Evolutionary conservation across 2,888 invertebrate genomes (phyloP).

Genomic region (Eilema griseolum): DNA sequence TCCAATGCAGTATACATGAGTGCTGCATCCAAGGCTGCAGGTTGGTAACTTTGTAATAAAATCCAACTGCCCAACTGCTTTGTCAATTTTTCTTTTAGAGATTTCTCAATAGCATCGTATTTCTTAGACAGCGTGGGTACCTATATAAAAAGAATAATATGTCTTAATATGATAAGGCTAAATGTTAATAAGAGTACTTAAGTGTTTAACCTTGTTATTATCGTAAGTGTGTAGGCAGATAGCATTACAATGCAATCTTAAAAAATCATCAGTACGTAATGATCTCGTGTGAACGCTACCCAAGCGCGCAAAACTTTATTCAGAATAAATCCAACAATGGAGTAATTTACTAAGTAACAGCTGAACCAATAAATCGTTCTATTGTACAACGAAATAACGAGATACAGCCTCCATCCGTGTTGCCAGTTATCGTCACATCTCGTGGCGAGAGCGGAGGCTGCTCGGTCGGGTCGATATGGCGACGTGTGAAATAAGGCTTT

Average conservation of each 20-base stretch:
- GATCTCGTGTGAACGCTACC: conserved; percentile 9
- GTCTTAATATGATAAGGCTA: not conserved
- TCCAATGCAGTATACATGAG: no score
- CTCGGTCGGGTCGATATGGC: conserved; percentile 17
- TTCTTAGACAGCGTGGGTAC: not conserved
- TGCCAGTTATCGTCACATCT: conserved; percentile 42
- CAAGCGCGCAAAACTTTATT: conserved; percentile 19
- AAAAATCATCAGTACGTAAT: conserved; percentile 9
- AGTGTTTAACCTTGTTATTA: conserved; percentile 13
- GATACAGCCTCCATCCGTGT: conserved; percentile 47
- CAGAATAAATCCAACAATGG: conserved; percentile 38
- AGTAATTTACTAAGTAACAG: conserved; percentile 46
- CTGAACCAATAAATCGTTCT: conserved; percentile 44
- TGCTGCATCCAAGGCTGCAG: not conserved
- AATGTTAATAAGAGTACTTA: not conserved
- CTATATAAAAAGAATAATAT: not conserved
- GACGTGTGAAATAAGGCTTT: conserved; percentile 30
- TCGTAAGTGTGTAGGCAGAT: conserved; percentile 7
- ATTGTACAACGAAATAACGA: conserved; percentile 43
- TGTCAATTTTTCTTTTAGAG: not conserved
- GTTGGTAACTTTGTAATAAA: not conserved
- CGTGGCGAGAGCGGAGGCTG: conserved; percentile 13
- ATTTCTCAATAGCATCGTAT: not conserved
- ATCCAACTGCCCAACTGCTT: not conserved
- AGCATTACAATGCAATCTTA: conserved; percentile 10